Base-by-base conservation (phyloP, 1,140 invertebrate species). In the Heliconius eleuchia region DNA sequence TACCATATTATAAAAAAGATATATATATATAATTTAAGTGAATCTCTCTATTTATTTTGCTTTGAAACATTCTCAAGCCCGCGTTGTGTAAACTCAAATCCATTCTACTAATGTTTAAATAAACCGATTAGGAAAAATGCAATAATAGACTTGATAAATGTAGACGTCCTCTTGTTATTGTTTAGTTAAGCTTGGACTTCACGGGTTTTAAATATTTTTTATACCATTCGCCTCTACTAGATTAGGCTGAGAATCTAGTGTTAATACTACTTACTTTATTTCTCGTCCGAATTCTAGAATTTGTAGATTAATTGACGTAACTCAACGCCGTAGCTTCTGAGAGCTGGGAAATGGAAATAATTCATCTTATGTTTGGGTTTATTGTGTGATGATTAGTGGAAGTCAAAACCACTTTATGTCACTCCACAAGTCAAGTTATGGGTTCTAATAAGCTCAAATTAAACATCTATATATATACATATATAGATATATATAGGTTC, bases 71-170 rank as follows among this genome's bases (percentile, higher is more conserved):
- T 83, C 76, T 80, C 66, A 84, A 85, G 80, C 82, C 77, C 79
- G 74, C 81, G 55, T 73, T 86, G 75, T 82, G 83, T 86, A 88
- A 89, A 89, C 80, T 89, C 78, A 87, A 87, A 83, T 84, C 86
- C 84, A 88, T 89, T 85, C 83, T 73, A 79, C 79, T 83, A 84
- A 84, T 83, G 85, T 83, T 84, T 83, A 84, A 84, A 84, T 86
- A 87, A 89, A 88, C 85, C 84, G 88, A 87, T 87, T 87, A 86
- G 84, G 77, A 86, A 90, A 89, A 89, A 88, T 89, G 83, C 85
- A 81, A 81, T 89, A 89, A 87, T 87, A 83, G 86, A 85, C 76
- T 86, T 86, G 85, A 87, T 85, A 83, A 86, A 87, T 89, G 84
- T 84, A 80, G 83, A 76, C 80, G 85, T 85, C 82, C 82, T 74